These are phyloP conservation scores for Acromyrmex echinatior DNA, from an alignment of 1,140 invertebrate species.

Conservation along the genomic window DNA sequence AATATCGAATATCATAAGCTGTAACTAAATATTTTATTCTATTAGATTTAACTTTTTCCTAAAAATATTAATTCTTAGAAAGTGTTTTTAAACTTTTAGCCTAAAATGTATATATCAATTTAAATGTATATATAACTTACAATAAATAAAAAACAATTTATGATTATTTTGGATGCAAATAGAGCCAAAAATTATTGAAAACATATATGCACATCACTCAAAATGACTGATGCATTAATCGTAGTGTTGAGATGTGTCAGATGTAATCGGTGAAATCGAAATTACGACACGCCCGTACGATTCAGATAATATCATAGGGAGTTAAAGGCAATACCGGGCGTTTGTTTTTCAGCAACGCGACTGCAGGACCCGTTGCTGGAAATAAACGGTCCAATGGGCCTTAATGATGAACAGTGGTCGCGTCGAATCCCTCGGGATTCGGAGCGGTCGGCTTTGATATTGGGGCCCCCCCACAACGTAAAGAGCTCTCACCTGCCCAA, in stretches of 20 bases:
- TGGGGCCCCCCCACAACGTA: slow-evolving; percentile 69
- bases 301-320: slow-evolving; percentile 30
- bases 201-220: background rate
- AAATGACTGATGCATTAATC: slow-evolving; percentile 23
- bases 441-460: slow-evolving; percentile 73
- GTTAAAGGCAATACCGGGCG: slow-evolving; percentile 7
- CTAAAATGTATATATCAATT: background rate
- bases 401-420: slow-evolving; percentile 58
- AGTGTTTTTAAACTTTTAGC: too few species aligned
- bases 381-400: slow-evolving; percentile 57
- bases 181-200: background rate
- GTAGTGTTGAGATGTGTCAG: background rate
- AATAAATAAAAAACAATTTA: background rate
- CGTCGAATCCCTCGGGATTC: slow-evolving; percentile 39
- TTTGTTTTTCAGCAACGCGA: slow-evolving; percentile 56
- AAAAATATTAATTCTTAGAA: too few species aligned
- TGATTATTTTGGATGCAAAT: background rate
- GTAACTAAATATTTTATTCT: too few species aligned
- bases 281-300: slow-evolving; percentile 17
- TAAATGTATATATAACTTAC: background rate
- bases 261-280: slow-evolving; percentile 17
- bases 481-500: slow-evolving; percentile 73
- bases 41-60: too few species aligned
- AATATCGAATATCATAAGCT: too few species aligned
- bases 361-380: background rate